These are phyloP conservation scores for Melangyna quadrimaculata DNA, from an alignment of 2,888 invertebrate species.

Conservation along the genomic window DNA sequence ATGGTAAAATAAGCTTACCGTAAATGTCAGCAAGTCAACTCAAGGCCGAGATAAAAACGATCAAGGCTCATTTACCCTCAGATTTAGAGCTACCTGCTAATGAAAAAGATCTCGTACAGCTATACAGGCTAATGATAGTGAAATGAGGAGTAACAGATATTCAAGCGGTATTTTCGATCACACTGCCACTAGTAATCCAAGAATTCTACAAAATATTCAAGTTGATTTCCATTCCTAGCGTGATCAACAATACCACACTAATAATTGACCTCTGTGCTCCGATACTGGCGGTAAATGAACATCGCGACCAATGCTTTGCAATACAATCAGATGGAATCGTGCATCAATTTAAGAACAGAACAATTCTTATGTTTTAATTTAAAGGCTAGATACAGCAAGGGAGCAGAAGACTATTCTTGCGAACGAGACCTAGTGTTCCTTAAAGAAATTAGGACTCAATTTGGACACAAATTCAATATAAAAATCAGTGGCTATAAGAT, in stretches of 20 bases:
- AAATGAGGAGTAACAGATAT: background rate
- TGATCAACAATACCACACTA: background rate
- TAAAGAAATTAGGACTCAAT: background rate
- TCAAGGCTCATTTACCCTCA: background rate
- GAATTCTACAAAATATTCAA: background rate
- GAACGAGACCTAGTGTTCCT: conserved; percentile 1
- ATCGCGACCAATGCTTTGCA: conserved; percentile 19
- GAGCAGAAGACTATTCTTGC: conserved; percentile 3
- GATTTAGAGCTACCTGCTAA: background rate
- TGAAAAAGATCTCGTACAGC: background rate
- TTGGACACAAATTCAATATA: background rate
- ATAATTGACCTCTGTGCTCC: no score
- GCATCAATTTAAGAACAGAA: background rate
- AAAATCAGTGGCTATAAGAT: conserved; percentile 14
- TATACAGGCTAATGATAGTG: background rate
- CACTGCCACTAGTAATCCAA: conserved; percentile 5
- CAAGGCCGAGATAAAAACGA: background rate
- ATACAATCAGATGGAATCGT: background rate
- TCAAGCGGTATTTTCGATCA: conserved; percentile 20
- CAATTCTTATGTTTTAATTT: background rate
- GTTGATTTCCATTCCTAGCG: background rate
- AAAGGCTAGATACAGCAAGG: conserved; percentile 15
- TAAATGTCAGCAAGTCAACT: no score
- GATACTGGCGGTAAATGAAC: no score
- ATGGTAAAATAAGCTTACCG: no score